These are phyloP conservation scores for Caenorhabditis panamensis DNA, from an alignment of 2,888 invertebrate species.

Conservation along the genomic window DNA sequence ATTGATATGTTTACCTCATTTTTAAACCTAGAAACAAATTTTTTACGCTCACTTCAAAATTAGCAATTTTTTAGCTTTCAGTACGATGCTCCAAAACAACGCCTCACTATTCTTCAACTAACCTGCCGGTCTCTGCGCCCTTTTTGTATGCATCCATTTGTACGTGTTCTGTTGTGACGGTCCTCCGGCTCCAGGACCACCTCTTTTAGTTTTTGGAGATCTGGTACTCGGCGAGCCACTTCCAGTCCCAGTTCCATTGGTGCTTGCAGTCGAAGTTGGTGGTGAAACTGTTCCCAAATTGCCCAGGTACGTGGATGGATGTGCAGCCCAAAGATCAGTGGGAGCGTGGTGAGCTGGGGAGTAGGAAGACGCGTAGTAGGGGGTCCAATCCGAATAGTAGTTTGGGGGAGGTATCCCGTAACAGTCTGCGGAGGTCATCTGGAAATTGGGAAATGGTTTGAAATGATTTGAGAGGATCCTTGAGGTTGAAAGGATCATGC, in stretches of 20 bases:
- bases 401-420: conserved; percentile 54
- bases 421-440: conserved; percentile 69
- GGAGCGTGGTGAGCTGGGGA: conserved; percentile 36
- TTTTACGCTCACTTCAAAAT: not conserved
- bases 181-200: not conserved
- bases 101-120: not conserved
- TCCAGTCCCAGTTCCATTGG: not conserved
- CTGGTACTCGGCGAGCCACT: no score
- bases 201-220: not conserved
- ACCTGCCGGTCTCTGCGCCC: conserved; percentile 74
- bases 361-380: conserved; percentile 50
- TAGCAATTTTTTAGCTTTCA: not conserved
- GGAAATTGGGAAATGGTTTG: not conserved
- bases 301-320: conserved; percentile 45
- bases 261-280: conserved; percentile 1
- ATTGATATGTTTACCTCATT: no score
- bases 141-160: conserved; percentile 81
- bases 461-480: not conserved
- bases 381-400: conserved; percentile 68
- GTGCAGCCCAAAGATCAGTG: conserved; percentile 34
- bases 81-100: conserved; percentile 7
- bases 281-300: conserved; percentile 27
- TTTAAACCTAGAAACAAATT: no score
- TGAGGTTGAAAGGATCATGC: conserved; percentile 12
- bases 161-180: conserved; percentile 66